phyloP scores from a whole-genome alignment of 2,888 invertebrate species.

The Cataglyphis livida region DNA sequence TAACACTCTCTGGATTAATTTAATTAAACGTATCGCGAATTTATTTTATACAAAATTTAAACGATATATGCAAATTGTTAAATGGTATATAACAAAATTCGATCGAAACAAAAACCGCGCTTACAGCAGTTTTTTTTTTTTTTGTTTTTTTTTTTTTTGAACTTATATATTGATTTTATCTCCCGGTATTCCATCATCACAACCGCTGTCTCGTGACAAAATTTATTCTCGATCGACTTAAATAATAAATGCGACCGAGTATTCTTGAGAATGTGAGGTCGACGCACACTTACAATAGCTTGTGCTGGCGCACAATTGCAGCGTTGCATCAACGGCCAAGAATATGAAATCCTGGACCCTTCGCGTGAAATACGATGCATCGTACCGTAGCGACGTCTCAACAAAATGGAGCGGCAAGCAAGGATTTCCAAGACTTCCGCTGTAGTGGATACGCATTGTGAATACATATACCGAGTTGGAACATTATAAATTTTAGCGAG shows the following conservation, averaged over 20 bases:
- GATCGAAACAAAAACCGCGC: neutral
- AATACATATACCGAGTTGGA: neutral
- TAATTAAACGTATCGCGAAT: neutral
- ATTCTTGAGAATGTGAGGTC: constrained; percentile 22
- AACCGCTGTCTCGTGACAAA: neutral
- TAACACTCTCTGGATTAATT: neutral
- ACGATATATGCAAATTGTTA: neutral
- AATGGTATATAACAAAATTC: neutral
- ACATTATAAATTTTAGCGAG: constrained; percentile 24
- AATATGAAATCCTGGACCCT: constrained; percentile 20
- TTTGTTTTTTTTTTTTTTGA: neutral
- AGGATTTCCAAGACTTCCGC: constrained; percentile 18
- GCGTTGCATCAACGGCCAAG: constrained; percentile 38
- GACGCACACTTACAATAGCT: constrained; percentile 12
- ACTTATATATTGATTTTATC: constrained; percentile 9
- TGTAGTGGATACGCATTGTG: neutral
- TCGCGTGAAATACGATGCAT: constrained; percentile 30
- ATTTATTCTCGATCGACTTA: constrained; percentile 34
- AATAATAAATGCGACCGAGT: constrained; percentile 41
- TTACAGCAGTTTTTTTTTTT: neutral
- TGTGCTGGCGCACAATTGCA: constrained; percentile 37
- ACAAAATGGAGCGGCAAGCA: constrained; percentile 35
- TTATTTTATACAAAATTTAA: neutral
- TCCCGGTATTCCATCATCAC: constrained; percentile 17
- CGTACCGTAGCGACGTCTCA: constrained; percentile 13